phyloP scores from a whole-genome alignment of 2,888 invertebrate genomes.

The Bombyx huttoni region DNA sequence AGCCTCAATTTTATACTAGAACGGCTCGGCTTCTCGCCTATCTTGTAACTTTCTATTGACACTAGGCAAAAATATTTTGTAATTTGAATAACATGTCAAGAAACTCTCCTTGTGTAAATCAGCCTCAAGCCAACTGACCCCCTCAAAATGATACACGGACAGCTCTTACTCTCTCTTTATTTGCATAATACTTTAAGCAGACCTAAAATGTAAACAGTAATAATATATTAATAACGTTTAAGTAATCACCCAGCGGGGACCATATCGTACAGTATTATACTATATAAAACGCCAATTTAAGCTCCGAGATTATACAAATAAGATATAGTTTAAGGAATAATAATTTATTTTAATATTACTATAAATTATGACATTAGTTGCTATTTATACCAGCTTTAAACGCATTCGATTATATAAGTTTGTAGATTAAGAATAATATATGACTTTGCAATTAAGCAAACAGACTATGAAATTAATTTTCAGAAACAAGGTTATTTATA shows the following conservation, averaged over 20 bases:
- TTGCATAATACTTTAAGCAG: conserved; percentile 60
- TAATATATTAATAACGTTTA: conserved; percentile 25
- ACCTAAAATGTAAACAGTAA: conserved; percentile 23
- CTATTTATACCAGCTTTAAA: background rate
- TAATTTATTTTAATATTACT: conserved; percentile 39
- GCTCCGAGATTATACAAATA: conserved; percentile 57
- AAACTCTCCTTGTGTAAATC: background rate
- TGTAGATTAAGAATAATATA: background rate
- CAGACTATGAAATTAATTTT: background rate
- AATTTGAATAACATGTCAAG: background rate
- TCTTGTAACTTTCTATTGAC: no score
- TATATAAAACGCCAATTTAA: conserved; percentile 41
- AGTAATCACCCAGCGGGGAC: conserved; percentile 38
- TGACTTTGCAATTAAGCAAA: background rate
- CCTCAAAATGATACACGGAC: conserved; percentile 29
- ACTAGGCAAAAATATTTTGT: background rate
- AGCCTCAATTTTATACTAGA: no score
- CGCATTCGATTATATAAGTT: background rate
- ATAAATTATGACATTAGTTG: conserved; percentile 3
- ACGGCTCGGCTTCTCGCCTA: no score
- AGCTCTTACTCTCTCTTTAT: conserved; percentile 38
- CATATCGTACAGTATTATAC: conserved; percentile 56
- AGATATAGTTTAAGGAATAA: conserved; percentile 44
- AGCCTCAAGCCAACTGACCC: conserved; percentile 11
- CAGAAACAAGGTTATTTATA: background rate